Evolutionary conservation across 2,113 vertebrate genomes (phyloP).

Genomic region (Cranoglanis bouderius): DNA sequence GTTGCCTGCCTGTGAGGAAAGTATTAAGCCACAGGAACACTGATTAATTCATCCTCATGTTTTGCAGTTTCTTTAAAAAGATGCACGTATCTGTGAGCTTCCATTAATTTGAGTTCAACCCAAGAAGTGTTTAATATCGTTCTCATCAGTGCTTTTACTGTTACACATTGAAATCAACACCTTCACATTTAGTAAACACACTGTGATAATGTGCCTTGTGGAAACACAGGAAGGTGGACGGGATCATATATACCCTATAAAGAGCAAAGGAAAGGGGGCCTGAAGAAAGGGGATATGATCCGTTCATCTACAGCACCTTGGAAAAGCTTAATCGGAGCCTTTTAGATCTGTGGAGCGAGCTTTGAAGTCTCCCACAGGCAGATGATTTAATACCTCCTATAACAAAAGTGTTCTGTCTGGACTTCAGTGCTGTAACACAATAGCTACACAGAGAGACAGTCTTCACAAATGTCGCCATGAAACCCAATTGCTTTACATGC

Average conservation of each 20-base stretch:
- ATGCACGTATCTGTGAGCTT: not conserved
- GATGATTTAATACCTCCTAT: slow-evolving; percentile 37
- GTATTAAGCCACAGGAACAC: not conserved
- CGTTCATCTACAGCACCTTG: slow-evolving; percentile 7
- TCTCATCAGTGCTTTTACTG: not conserved
- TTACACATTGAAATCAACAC: not conserved
- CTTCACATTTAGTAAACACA: not conserved
- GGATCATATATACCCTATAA: slow-evolving; percentile 17
- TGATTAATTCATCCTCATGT: not conserved
- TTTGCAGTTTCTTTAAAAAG: not conserved
- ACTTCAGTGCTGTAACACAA: slow-evolving; percentile 35
- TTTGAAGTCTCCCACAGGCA: slow-evolving; percentile 22
- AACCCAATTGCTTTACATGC: not conserved
- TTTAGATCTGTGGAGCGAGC: slow-evolving; percentile 30
- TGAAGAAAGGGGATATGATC: slow-evolving; percentile 29
- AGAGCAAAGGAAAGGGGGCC: slow-evolving; percentile 1
- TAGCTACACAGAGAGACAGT: slow-evolving; percentile 19
- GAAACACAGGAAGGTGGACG: not conserved
- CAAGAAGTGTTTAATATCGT: not conserved
- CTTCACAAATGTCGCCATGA: slow-evolving; percentile 1
- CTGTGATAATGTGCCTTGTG: not conserved
- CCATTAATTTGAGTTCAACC: not conserved
- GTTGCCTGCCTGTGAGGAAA: not conserved
- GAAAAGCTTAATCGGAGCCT: slow-evolving; percentile 22
- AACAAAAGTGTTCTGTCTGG: slow-evolving; percentile 38